phyloP scores from a whole-genome alignment of 2,888 invertebrate species.

The Euplexia lucipara region DNA sequence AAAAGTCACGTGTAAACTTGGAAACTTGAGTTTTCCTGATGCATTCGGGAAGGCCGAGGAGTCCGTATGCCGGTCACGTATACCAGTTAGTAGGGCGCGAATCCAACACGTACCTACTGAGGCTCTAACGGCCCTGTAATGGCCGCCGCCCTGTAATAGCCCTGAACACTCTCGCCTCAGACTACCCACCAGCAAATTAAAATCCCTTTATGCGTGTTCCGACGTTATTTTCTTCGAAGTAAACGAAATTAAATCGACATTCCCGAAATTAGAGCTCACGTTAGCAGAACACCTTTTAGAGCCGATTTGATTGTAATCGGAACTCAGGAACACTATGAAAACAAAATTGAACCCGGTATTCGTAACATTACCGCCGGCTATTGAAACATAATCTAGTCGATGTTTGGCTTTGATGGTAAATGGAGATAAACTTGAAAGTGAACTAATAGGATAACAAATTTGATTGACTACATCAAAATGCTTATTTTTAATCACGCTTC shows the following conservation, averaged over 20 bases:
- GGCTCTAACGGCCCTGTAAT: constrained; percentile 87
- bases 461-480: neutral
- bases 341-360: constrained; percentile 18
- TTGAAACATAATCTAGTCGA: constrained; percentile 13
- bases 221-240: constrained; percentile 62
- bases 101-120: constrained; percentile 84
- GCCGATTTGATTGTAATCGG: constrained; percentile 40
- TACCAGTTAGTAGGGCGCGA: constrained; percentile 86
- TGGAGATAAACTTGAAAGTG: neutral
- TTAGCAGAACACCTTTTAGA: constrained; percentile 52
- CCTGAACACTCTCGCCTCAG: constrained; percentile 76
- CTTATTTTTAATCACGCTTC: too few species aligned
- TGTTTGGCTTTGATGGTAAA: constrained; percentile 4
- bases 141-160: constrained; percentile 82
- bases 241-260: constrained; percentile 72
- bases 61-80: constrained; percentile 82
- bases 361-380: neutral
- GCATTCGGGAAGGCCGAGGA: constrained; percentile 66
- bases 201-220: constrained; percentile 75
- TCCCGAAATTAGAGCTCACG: constrained; percentile 60
- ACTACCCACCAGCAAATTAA: constrained; percentile 85
- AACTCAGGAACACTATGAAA: constrained; percentile 6
- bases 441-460: too few species aligned
- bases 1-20: constrained; percentile 65
- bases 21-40: constrained; percentile 68